These are phyloP conservation scores for Tetrax tetrax DNA, from an alignment of 2,113 vertebrate genomes.

Conservation along the genomic window DNA sequence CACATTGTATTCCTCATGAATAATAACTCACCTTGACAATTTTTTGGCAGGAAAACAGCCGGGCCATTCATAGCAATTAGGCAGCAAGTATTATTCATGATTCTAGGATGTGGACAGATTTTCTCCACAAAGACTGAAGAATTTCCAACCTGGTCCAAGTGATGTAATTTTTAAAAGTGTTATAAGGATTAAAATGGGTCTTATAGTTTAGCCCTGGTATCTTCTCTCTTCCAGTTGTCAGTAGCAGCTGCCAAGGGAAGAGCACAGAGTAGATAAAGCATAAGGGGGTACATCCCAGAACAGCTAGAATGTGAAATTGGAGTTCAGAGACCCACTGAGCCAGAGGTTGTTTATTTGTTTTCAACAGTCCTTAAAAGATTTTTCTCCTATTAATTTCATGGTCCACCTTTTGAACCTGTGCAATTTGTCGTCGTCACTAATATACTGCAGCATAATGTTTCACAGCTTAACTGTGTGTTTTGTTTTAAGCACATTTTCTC, in stretches of 20 bases:
- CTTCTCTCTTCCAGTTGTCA: neutral
- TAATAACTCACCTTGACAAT: neutral
- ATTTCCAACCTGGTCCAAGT: neutral
- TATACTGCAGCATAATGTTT: neutral
- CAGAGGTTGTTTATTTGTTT: neutral
- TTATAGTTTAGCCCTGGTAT: neutral
- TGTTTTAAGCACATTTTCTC: neutral
- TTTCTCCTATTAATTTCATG: neutral
- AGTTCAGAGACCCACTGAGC: neutral
- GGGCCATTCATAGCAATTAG: neutral
- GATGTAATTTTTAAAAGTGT: neutral
- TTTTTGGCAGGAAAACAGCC: neutral
- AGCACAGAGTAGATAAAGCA: neutral
- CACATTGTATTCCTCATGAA: neutral
- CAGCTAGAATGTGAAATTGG: neutral
- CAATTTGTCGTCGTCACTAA: neutral
- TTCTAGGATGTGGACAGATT: neutral
- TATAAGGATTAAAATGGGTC: neutral
- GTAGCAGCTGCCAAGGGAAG: neutral
- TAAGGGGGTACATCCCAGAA: rapidly evolving
- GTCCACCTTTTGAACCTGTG: neutral
- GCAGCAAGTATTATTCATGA: neutral
- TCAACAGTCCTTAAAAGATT: neutral
- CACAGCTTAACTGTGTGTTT: neutral
- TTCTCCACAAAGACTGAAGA: neutral